Percentiles rank a stretch among this genome's conserved stretches.
Conservation (phyloP, 1,140 invertebrate species). For the Heliothis subflexa region DNA sequence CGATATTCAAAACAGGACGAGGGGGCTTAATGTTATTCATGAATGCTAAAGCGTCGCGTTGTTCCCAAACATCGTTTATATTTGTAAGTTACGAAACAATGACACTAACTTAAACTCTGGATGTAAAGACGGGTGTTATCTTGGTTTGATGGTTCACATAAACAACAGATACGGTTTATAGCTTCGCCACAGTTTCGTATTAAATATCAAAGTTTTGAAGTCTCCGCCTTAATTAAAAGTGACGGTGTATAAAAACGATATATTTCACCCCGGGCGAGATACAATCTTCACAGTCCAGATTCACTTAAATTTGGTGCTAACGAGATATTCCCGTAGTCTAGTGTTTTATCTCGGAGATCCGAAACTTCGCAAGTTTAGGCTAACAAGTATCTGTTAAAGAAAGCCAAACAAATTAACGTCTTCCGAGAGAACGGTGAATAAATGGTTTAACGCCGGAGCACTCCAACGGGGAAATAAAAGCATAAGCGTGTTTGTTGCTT, state of each 20-base stretch:
- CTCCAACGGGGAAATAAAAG: conserved; percentile 69
- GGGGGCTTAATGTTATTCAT: conserved; percentile 82
- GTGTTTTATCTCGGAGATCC: conserved; percentile 64
- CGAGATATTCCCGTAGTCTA: conserved; percentile 66
- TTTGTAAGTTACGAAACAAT: conserved; percentile 82
- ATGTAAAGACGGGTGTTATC: conserved; percentile 75
- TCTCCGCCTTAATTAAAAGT: conserved; percentile 68
- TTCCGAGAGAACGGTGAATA: conserved; percentile 56
- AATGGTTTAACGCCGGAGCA: conserved; percentile 63
- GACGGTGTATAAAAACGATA: conserved; percentile 65
- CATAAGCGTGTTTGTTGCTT: conserved; percentile 78
- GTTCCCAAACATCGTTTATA: conserved; percentile 79
- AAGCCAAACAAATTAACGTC: conserved; percentile 74
- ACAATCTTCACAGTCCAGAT: conserved; percentile 68
- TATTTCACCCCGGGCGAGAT: conserved; percentile 68
- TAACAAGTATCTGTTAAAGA: conserved; percentile 79
- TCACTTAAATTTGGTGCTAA: conserved; percentile 76
- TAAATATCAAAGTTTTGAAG: conserved; percentile 77
- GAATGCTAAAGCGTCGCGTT: conserved; percentile 78
- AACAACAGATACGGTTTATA: conserved; percentile 80
- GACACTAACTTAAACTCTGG: conserved; percentile 77
- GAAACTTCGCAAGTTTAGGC: conserved; percentile 71
- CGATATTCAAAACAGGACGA: conserved; percentile 78
- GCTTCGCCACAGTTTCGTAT: conserved; percentile 69
- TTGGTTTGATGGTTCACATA: conserved; percentile 78